phyloP scores from a whole-genome alignment of 2,113 vertebrate genomes.

The Puma concolor region DNA sequence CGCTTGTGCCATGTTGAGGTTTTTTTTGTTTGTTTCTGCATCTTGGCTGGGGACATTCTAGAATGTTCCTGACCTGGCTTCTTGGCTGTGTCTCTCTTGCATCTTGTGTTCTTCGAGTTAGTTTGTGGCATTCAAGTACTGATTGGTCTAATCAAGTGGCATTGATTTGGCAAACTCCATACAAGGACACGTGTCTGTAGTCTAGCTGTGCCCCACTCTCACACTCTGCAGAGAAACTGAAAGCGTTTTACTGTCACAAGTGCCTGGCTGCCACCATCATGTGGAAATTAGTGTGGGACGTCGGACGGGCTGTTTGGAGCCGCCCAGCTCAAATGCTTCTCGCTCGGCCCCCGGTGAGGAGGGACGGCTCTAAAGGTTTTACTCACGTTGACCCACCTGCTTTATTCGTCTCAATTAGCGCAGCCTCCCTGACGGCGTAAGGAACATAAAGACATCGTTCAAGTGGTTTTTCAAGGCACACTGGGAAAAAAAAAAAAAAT shows the following conservation, averaged over 20 bases:
- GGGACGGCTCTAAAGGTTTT: background rate
- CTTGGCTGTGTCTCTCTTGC: background rate
- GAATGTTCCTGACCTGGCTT: background rate
- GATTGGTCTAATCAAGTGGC: background rate
- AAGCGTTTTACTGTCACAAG: background rate
- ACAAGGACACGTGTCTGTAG: background rate
- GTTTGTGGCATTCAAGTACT: background rate
- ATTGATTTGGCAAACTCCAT: background rate
- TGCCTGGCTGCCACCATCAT: background rate
- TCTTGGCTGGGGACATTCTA: background rate
- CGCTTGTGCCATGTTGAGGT: background rate
- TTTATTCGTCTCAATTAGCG: background rate
- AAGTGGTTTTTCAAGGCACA: slow-evolving; percentile 11
- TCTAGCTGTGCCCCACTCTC: background rate
- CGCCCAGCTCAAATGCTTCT: background rate
- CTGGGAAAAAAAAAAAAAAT: background rate
- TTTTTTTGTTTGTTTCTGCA: background rate
- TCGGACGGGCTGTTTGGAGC: background rate
- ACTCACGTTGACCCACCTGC: background rate
- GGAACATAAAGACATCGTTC: background rate
- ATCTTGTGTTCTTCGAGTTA: background rate
- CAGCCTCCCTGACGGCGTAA: background rate
- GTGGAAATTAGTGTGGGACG: background rate
- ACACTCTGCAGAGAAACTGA: background rate
- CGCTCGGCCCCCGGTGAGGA: background rate